phyloP scores from a whole-genome alignment of 2,888 invertebrate species.

The Emmelina monodactyla region DNA sequence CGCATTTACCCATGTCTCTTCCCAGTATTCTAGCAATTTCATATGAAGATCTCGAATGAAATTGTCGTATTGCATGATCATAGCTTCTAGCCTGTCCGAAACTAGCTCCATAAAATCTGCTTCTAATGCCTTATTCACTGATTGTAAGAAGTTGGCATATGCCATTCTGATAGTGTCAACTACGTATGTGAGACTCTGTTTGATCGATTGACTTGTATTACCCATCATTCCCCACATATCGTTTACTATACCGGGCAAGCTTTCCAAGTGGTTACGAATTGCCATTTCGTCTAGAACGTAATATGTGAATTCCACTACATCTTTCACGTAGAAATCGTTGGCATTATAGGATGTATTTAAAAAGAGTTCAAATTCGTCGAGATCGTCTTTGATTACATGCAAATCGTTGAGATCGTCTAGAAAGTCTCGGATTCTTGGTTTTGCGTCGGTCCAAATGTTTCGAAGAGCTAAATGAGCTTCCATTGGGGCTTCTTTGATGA shows the following conservation, averaged over 20 bases:
- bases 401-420: conserved; percentile 76
- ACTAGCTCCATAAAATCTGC: conserved; percentile 80
- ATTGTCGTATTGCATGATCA: conserved; percentile 79
- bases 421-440: conserved; percentile 73
- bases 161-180: conserved; percentile 76
- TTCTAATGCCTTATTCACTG: conserved; percentile 73
- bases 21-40: conserved; percentile 69
- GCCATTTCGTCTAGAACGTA: conserved; percentile 81
- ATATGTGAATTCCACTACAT: conserved; percentile 74
- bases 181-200: conserved; percentile 77
- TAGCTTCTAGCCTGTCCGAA: conserved; percentile 71
- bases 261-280: conserved; percentile 77
- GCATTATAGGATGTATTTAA: conserved; percentile 79
- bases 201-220: conserved; percentile 80
- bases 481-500: conserved; percentile 64
- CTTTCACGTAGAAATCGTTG: conserved; percentile 85
- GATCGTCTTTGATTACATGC: conserved; percentile 75
- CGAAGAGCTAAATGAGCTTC: conserved; percentile 73
- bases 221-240: conserved; percentile 89
- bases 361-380: conserved; percentile 73
- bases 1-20: conserved; percentile 76
- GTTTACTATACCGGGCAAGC: conserved; percentile 79
- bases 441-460: conserved; percentile 79
- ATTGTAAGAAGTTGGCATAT: conserved; percentile 74
- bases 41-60: conserved; percentile 81